Evolutionary conservation across 2,113 vertebrate species (phyloP).

Genomic region (Dendrocopos noguchii): DNA sequence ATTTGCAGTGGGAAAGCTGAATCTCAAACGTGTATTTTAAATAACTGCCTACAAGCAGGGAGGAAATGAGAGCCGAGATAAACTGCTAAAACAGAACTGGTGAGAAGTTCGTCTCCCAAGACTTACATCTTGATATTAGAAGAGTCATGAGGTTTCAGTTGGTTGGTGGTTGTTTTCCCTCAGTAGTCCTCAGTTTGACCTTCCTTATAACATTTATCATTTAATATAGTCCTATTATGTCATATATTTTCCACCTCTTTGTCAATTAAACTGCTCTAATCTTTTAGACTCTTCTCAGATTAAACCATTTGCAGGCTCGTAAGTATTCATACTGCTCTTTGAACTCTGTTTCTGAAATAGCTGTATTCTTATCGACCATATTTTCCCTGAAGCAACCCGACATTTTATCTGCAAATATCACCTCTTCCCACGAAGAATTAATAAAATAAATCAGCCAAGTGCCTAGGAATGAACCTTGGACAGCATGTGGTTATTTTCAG

Average conservation of each 20-base stretch:
- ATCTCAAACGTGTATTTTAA: background rate
- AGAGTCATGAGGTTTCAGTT: background rate
- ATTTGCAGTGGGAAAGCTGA: background rate
- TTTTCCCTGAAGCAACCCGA: background rate
- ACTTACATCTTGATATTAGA: background rate
- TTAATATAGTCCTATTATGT: background rate
- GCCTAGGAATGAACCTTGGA: background rate
- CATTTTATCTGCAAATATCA: background rate
- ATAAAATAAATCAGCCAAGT: background rate
- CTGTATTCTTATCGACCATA: background rate
- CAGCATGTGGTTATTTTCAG: background rate
- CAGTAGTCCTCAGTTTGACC: background rate
- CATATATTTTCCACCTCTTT: background rate
- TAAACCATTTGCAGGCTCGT: background rate
- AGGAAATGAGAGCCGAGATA: background rate
- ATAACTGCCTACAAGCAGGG: background rate
- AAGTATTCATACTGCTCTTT: background rate
- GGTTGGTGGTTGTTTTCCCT: background rate
- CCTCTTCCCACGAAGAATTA: background rate
- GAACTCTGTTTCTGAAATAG: background rate
- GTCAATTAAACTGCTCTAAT: background rate
- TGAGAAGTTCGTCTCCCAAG: background rate
- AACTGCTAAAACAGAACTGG: background rate
- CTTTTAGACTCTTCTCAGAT: background rate
- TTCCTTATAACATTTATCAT: background rate